Percentiles rank a stretch among this genome's conserved stretches.
Evolutionary conservation across 2,797 vertebrate genomes (phyloP).

Genomic region (Sorex maritimensis): DNA sequence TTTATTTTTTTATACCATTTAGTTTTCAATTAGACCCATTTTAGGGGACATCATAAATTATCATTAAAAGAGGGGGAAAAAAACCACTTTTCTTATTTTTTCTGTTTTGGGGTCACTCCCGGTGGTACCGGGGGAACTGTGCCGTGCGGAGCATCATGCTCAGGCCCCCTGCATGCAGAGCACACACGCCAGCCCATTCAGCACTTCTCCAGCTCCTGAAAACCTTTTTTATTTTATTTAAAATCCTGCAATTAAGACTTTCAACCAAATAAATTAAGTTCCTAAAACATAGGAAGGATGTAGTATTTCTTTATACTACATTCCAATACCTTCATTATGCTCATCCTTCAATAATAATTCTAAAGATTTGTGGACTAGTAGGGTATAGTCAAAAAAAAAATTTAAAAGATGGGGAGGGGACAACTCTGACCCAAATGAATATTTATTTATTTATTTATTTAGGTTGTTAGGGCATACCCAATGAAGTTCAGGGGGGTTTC

Average conservation of each 20-base stretch:
- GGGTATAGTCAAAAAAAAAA: not conserved
- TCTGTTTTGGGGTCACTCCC: no score
- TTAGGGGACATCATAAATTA: constrained; percentile 22
- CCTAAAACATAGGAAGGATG: constrained; percentile 22
- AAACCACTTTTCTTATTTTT: not conserved
- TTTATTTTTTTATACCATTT: not conserved
- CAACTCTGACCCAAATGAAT: constrained; percentile 32
- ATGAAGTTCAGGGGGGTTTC: no score
- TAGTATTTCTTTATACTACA: not conserved
- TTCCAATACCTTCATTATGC: not conserved
- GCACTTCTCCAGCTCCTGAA: no score
- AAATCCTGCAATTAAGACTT: constrained; percentile 50
- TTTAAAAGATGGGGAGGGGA: not conserved
- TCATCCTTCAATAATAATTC: not conserved
- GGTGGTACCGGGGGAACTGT: no score
- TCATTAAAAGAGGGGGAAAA: not conserved
- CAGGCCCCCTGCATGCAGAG: no score
- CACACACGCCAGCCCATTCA: no score
- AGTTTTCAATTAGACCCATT: constrained; percentile 47
- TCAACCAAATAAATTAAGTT: constrained; percentile 47
- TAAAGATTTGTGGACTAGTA: not conserved
- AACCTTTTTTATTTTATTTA: not conserved
- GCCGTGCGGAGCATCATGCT: no score
- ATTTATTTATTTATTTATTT: not conserved
- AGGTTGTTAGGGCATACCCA: no score